Percentiles rank a stretch among this genome's conserved stretches.
These are phyloP conservation scores for Choloepus hoffmanni DNA, from an alignment of 2,113 vertebrate species.

Conservation along the genomic window DNA sequence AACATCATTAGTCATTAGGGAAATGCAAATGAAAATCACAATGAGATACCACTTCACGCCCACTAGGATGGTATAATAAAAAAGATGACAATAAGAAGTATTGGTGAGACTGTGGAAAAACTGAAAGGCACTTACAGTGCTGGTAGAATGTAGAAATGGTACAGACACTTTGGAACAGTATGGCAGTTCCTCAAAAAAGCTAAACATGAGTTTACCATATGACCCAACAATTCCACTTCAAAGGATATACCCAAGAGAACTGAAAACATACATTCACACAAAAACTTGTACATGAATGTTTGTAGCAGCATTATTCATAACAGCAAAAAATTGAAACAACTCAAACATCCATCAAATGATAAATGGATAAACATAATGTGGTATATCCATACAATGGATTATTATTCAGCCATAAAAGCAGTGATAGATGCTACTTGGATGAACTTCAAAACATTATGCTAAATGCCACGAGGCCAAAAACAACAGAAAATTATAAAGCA, in stretches of 20 bases:
- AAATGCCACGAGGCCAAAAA: too few relatives aligned
- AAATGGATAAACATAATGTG: not conserved
- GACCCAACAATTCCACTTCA: not conserved
- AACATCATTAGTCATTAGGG: not conserved
- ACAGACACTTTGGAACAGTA: not conserved
- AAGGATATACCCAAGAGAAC: not conserved
- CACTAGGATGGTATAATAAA: not conserved
- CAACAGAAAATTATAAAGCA: too few relatives aligned
- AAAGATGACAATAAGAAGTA: not conserved
- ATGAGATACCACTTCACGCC: not conserved
- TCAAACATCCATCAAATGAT: not conserved
- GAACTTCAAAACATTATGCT: not conserved
- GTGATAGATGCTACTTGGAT: not conserved
- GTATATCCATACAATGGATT: not conserved
- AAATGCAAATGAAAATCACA: slow-evolving; percentile 30
- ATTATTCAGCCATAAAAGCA: not conserved
- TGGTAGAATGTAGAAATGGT: slow-evolving; percentile 13
- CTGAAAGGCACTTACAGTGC: not conserved
- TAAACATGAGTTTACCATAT: slow-evolving; percentile 23
- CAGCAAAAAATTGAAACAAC: slow-evolving; percentile 3
- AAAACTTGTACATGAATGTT: not conserved
- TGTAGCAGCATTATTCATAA: not conserved
- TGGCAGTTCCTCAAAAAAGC: not conserved
- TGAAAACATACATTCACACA: slow-evolving; percentile 2
- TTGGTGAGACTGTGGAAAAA: slow-evolving; percentile 23